A percentile compares a stretch with the other conserved stretches of the same genome.
phyloP scores from a whole-genome alignment of 2,797 vertebrate genomes.

The Platalea minor region DNA sequence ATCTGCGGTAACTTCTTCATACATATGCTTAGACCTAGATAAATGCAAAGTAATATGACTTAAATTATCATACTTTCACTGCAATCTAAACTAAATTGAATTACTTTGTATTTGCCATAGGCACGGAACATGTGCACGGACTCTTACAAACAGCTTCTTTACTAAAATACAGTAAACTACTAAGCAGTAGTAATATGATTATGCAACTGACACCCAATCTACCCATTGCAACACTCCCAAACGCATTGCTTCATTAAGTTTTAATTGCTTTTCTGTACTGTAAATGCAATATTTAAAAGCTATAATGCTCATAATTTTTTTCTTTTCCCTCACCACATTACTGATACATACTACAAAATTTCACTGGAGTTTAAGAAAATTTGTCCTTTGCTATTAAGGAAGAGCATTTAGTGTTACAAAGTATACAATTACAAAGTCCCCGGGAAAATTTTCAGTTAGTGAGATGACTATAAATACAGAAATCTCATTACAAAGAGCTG shows the following conservation, averaged over 20 bases:
- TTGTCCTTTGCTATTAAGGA: neutral
- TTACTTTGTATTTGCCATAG: neutral
- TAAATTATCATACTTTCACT: neutral
- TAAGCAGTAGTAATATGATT: neutral
- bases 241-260: neutral
- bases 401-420: neutral
- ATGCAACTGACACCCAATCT: neutral
- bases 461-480: constrained; percentile 28
- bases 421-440: constrained; percentile 9
- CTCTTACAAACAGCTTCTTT: neutral
- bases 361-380: neutral
- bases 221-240: neutral
- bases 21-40: neutral
- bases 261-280: neutral
- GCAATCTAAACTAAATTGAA: neutral
- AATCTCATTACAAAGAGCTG: constrained; percentile 58
- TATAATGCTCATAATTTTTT: neutral
- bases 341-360: neutral
- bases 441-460: neutral
- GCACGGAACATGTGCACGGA: neutral
- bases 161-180: neutral
- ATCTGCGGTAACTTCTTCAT: neutral
- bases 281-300: neutral
- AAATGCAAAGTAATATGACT: neutral
- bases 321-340: neutral